Percentiles rank a stretch among this genome's conserved stretches.
Conservation (phyloP, 2,113 vertebrate genomes). For the Crotalus horridus region DNA sequence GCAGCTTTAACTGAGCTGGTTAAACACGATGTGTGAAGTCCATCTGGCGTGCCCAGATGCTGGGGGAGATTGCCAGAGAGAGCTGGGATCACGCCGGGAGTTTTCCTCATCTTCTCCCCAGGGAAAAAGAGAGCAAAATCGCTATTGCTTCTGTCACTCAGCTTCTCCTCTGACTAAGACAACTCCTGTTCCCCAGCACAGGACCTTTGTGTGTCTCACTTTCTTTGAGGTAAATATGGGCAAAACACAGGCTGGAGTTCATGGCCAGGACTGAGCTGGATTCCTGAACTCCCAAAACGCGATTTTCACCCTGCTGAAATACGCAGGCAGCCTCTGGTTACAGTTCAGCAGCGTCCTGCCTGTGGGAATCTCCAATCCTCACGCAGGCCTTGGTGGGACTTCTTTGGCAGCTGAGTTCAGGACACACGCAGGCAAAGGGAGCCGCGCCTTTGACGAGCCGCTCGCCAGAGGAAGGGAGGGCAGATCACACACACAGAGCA, state of each 20-base stretch:
- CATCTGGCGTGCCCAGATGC: not conserved
- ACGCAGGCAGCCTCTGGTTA: not conserved
- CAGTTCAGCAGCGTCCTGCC: not conserved
- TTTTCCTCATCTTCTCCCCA: not conserved
- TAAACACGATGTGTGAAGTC: not conserved
- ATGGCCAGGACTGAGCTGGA: not conserved
- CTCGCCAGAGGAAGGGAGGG: slow-evolving; percentile 29
- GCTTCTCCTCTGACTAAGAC: not conserved
- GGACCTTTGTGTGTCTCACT: not conserved
- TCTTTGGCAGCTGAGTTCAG: not conserved
- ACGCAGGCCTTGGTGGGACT: not conserved
- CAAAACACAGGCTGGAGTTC: not conserved
- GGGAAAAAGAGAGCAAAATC: not conserved
- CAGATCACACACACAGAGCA: slow-evolving; percentile 48
- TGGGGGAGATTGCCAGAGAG: not conserved
- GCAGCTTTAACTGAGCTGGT: not conserved
- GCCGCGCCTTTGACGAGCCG: not conserved
- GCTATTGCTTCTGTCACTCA: not conserved
- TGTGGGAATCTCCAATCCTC: not conserved
- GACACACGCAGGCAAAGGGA: not conserved
- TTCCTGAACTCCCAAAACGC: not conserved
- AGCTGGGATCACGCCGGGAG: too few species aligned
- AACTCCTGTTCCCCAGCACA: not conserved
- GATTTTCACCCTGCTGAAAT: not conserved
- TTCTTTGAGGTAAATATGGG: not conserved